A percentile compares a stretch with the other conserved stretches of the same genome.
phyloP scores from a whole-genome alignment of 2,888 invertebrate species.

The Catonia carolina region DNA sequence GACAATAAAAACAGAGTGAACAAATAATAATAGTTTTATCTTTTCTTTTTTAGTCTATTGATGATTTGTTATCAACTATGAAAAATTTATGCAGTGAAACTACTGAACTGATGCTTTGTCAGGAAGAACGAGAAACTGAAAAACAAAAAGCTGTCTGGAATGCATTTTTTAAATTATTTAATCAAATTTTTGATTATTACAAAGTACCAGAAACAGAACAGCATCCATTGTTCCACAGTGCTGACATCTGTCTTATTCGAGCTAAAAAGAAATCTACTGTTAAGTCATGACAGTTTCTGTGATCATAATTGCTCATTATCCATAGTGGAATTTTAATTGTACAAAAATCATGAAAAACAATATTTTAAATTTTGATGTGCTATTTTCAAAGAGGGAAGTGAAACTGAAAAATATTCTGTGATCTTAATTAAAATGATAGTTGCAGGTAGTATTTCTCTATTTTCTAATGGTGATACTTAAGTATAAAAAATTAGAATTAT shows the following conservation, averaged over 20 bases:
- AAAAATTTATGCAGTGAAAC: slow-evolving; percentile 44
- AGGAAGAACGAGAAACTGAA: slow-evolving; percentile 61
- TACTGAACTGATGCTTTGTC: slow-evolving; percentile 55
- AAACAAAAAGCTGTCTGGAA: slow-evolving; percentile 48
- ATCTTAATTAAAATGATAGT: no score
- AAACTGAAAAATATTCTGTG: no score
- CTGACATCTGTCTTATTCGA: slow-evolving; percentile 55
- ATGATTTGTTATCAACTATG: slow-evolving; percentile 55
- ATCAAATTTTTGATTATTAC: slow-evolving; percentile 35
- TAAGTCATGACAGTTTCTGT: no score
- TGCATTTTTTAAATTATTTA: slow-evolving; percentile 45
- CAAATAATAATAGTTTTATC: not conserved
- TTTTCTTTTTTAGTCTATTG: slow-evolving; percentile 48
- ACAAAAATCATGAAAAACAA: no score
- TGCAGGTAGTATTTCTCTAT: no score
- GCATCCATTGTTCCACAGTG: slow-evolving; percentile 54
- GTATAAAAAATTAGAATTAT: no score
- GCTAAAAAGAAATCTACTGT: slow-evolving; percentile 29
- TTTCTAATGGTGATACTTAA: no score
- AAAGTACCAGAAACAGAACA: slow-evolving; percentile 52
- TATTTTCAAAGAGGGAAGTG: no score
- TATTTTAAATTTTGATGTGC: no score
- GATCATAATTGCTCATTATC: no score
- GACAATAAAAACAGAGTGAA: no score
- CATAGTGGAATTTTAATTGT: no score